Evolutionary conservation across 1,140 invertebrate genomes (phyloP).

Genomic region (Chelonus insularis): DNA sequence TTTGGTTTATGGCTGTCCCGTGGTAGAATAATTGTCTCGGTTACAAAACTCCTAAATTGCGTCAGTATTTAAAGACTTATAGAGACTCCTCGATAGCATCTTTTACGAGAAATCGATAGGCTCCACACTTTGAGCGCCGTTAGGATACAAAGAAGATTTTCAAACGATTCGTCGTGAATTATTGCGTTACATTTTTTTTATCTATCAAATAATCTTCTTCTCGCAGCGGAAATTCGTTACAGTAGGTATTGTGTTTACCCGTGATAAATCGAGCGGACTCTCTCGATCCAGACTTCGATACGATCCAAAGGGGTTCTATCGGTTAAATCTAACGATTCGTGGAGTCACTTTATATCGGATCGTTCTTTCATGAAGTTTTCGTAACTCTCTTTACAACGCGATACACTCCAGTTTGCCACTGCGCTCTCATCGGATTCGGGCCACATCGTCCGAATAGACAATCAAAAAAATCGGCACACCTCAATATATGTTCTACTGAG

Average conservation of each 20-base stretch:
- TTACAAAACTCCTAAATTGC: too few relatives aligned
- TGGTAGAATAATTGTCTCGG: too few relatives aligned
- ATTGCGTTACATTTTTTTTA: slow-evolving; percentile 16
- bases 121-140: background rate
- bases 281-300: slow-evolving; percentile 13
- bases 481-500: background rate
- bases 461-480: slow-evolving; percentile 16
- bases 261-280: slow-evolving; percentile 20
- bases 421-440: background rate
- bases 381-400: background rate
- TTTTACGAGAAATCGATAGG: too few relatives aligned
- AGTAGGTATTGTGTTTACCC: slow-evolving; percentile 16
- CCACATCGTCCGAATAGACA: background rate
- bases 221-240: slow-evolving; percentile 16
- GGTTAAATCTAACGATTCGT: slow-evolving; percentile 8
- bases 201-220: background rate
- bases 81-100: too few relatives aligned
- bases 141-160: background rate
- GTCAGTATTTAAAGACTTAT: too few relatives aligned
- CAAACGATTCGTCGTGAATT: slow-evolving; percentile 4
- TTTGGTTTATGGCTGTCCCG: too few relatives aligned
- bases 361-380: background rate
- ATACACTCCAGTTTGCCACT: background rate
- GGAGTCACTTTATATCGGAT: slow-evolving; percentile 7
- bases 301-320: slow-evolving; percentile 4